These are phyloP conservation scores for Aldrovandia affinis DNA, from an alignment of 2,797 vertebrate genomes.

Conservation along the genomic window DNA sequence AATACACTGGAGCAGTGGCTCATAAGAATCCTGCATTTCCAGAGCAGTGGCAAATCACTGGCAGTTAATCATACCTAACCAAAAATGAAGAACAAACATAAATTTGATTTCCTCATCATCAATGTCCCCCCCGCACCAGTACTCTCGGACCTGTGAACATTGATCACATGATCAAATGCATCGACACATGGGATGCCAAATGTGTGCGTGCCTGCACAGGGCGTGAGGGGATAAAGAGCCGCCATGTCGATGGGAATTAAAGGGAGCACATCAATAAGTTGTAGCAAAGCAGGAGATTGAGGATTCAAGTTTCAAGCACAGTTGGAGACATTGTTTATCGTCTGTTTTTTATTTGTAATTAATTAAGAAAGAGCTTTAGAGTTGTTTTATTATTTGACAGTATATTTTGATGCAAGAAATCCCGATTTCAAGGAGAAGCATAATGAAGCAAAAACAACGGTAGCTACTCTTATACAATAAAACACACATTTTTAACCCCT, in stretches of 20 bases:
- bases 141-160: not conserved
- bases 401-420: too few species aligned
- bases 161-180: slow-evolving; percentile 29
- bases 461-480: too few species aligned
- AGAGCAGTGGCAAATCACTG: not conserved
- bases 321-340: too few species aligned
- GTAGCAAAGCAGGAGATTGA: slow-evolving; percentile 25
- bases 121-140: not conserved
- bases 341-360: too few species aligned
- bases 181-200: slow-evolving; percentile 3
- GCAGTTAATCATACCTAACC: not conserved
- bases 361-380: too few species aligned
- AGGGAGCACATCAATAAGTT: slow-evolving; percentile 61
- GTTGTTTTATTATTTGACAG: too few species aligned
- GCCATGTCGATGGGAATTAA: slow-evolving; percentile 54
- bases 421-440: too few species aligned
- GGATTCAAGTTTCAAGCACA: not conserved
- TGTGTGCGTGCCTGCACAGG: slow-evolving; percentile 27
- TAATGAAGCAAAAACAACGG: too few species aligned
- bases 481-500: too few species aligned
- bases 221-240: slow-evolving; percentile 40
- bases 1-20: not conserved
- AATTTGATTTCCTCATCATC: not conserved
- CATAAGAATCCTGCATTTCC: not conserved
- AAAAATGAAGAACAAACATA: not conserved